Evolutionary conservation across 2,888 invertebrate genomes (phyloP), one percentile per base, ranked within the genome.

Genomic region (Melipona beecheii): DNA sequence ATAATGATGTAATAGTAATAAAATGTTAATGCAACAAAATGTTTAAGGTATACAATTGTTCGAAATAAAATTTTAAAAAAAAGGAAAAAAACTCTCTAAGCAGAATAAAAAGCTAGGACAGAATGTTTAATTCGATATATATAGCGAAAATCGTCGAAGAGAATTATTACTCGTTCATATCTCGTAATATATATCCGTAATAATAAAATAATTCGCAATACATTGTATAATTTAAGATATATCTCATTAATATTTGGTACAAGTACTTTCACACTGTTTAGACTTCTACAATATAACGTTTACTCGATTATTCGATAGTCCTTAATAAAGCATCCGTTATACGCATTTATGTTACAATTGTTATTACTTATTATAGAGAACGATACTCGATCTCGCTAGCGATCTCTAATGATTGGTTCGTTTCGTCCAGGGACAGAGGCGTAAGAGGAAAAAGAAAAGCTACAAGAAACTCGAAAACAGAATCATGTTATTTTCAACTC

Each of bases 401-500:
- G 11, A 15, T 50, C 5, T 9, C 21, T 36, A 56, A 56, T 2
- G 21, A 27, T 27, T 27, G 43, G 43, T 43, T 43, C 9, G 15
- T 15, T 56, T 56, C 31, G n/a, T 9, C 21, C 15, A 54, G 31
- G 11, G 54, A 31, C 0, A 21, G 50, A 15, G 4, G n/a, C 2
- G n/a, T 19, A 54, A 6, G n/a, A 6, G n/a, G 15, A 17, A 6
- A 27, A 50, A n/a, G 6, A 52, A 62, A 68, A 75, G 13, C 5
- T 19, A 60, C 5, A 13, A n/a, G 56, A 52, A 68, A 58, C 36
- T 13, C 27, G 17, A 21, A 36, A 2, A 27, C 9, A 11, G 4
- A 68, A 80, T 80, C 81, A 64, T 74, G 31, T 80, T 31, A 81
- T 69, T 81, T 81, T 81, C 81, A 50, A 81, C 56, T 81, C 54